phyloP scores from a whole-genome alignment of 1,140 invertebrate species.

The Zaprionus inermis region DNA sequence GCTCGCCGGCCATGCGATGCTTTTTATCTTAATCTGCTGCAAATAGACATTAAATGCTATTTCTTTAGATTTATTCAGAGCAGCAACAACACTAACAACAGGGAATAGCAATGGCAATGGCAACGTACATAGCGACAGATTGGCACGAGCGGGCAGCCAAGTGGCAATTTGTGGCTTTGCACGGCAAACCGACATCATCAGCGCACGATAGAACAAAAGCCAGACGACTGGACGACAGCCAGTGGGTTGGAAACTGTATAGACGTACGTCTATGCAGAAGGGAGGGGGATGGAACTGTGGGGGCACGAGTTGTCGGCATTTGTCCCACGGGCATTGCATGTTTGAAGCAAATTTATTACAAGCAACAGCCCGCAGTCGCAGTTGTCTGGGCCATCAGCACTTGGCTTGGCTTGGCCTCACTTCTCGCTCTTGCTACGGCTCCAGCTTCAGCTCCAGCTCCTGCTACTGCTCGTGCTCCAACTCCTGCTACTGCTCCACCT shows the following conservation, averaged over 20 bases:
- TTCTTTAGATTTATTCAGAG: constrained; percentile 80
- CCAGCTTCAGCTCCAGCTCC: not conserved
- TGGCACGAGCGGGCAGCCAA: constrained; percentile 80
- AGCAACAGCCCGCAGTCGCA: constrained; percentile 72
- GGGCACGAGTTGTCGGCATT: constrained; percentile 61
- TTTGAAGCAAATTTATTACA: constrained; percentile 82
- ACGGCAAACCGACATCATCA: constrained; percentile 82
- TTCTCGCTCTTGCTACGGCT: constrained; percentile 16
- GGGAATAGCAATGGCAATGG: constrained; percentile 26
- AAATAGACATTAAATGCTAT: constrained; percentile 84
- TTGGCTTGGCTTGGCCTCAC: constrained; percentile 36
- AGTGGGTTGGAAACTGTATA: constrained; percentile 18
- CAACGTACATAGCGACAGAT: constrained; percentile 68
- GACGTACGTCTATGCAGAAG: not conserved
- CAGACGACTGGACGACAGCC: constrained; percentile 41
- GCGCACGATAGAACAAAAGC: constrained; percentile 77
- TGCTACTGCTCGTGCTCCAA: too few relatives aligned
- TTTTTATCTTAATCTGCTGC: constrained; percentile 81
- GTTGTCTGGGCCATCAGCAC: constrained; percentile 79
- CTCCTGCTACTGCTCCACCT: not conserved
- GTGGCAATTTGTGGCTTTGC: constrained; percentile 81
- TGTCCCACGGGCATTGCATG: constrained; percentile 80
- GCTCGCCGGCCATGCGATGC: constrained; percentile 55
- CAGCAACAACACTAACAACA: constrained; percentile 44
- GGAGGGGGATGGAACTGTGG: not conserved